phyloP scores from a whole-genome alignment of 2,113 vertebrate genomes.

The Bubo scandiacus region DNA sequence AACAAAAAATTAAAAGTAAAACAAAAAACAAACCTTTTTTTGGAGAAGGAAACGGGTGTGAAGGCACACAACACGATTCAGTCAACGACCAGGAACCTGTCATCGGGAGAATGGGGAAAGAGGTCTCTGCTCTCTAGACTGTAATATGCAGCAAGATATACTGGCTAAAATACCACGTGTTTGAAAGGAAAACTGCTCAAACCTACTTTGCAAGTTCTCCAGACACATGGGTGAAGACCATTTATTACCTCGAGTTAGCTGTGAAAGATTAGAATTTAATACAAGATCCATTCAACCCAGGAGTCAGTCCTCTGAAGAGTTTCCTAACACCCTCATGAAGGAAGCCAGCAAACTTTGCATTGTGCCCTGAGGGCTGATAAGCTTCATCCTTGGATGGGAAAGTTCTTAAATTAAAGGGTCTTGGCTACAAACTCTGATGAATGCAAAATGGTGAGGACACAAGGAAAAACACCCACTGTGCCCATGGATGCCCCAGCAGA shows the following conservation, averaged over 20 bases:
- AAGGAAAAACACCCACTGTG: neutral
- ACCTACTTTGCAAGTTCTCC: conserved; percentile 58
- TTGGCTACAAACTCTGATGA: neutral
- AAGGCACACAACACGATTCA: conserved; percentile 68
- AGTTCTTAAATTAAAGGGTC: conserved; percentile 40
- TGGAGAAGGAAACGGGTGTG: conserved; percentile 64
- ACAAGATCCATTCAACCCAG: conserved; percentile 32
- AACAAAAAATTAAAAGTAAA: conserved; percentile 37
- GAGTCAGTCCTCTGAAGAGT: conserved; percentile 1
- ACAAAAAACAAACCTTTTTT: conserved; percentile 68
- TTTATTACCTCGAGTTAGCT: conserved; percentile 43
- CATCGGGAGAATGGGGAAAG: conserved; percentile 68
- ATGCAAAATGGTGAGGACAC: neutral
- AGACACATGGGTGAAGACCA: conserved; percentile 36
- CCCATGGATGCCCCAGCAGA: neutral
- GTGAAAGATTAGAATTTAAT: conserved; percentile 40
- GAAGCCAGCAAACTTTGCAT: conserved; percentile 14
- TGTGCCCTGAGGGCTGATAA: neutral
- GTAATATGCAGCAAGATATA: conserved; percentile 53
- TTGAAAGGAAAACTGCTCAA: conserved; percentile 56
- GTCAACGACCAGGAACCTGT: conserved; percentile 71
- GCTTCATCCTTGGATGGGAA: neutral
- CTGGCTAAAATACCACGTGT: conserved; percentile 61
- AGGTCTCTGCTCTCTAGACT: conserved; percentile 59
- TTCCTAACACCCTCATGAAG: neutral